Conservation (phyloP, 2,888 invertebrate species). For the Heliconius sara region DNA sequence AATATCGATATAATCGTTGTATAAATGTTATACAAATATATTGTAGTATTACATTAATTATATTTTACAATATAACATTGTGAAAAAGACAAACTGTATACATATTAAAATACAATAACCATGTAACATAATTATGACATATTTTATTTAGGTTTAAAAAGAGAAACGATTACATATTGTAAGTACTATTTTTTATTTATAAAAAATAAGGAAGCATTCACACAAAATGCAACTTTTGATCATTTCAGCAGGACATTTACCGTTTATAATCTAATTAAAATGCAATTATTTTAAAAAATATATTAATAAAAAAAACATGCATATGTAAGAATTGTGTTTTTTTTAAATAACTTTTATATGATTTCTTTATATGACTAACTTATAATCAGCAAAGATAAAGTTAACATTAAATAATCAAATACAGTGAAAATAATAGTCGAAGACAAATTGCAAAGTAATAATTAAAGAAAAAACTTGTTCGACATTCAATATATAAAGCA, state of each 20-base stretch:
- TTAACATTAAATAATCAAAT: not conserved
- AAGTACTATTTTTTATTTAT: conserved; percentile 11
- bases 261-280: conserved; percentile 9
- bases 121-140: not conserved
- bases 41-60: conserved; percentile 22
- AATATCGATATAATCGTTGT: conserved; percentile 33
- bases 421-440: not conserved
- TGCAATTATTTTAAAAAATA: conserved; percentile 3
- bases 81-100: not conserved
- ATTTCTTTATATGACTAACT: not conserved
- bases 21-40: conserved; percentile 29
- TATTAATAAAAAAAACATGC: not conserved
- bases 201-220: not conserved
- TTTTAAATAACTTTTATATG: not conserved
- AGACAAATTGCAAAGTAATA: not conserved
- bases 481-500: conserved; percentile 2
- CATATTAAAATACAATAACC: not conserved
- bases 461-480: conserved; percentile 11
- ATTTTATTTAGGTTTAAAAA: conserved; percentile 2
- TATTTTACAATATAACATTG: conserved; percentile 5
- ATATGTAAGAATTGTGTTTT: not conserved
- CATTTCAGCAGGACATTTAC: not conserved
- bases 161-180: not conserved
- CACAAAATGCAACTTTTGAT: conserved; percentile 1
- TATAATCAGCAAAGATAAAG: not conserved